These are phyloP conservation scores for Lasius platythorax DNA, from an alignment of 2,888 invertebrate genomes.

Conservation along the genomic window DNA sequence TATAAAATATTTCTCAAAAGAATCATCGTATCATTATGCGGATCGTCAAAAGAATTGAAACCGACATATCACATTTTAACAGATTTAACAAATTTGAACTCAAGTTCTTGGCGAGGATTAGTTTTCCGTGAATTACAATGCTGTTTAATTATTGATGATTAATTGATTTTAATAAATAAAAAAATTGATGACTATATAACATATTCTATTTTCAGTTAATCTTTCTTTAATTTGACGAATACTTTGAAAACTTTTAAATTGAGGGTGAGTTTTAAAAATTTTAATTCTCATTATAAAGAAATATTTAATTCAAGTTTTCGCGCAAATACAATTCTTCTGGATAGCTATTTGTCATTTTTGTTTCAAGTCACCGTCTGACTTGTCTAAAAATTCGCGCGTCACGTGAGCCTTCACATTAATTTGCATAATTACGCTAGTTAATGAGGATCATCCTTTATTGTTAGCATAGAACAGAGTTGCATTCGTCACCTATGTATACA, in stretches of 20 bases:
- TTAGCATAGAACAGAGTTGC: slow-evolving; percentile 23
- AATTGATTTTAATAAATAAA: too few relatives aligned
- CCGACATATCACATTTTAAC: neutral
- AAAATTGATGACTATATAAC: neutral
- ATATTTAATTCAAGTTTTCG: neutral
- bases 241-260: neutral
- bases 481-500: slow-evolving; percentile 23
- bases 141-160: neutral
- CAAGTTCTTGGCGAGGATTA: neutral
- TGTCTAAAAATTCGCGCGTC: neutral
- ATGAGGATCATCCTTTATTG: slow-evolving; percentile 66
- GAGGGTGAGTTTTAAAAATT: neutral
- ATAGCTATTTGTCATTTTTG: neutral
- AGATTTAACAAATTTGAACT: neutral
- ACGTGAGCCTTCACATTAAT: neutral
- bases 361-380: neutral
- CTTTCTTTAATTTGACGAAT: neutral
- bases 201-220: neutral
- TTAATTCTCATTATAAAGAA: neutral
- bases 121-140: neutral
- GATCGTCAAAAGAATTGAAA: neutral
- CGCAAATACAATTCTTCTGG: neutral
- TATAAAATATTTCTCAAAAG: neutral
- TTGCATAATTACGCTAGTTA: slow-evolving; percentile 58
- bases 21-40: neutral